A percentile compares a stretch with the other conserved stretches of the same genome.
These are phyloP conservation scores for Tiliqua scincoides DNA, from an alignment of 2,113 vertebrate species.

Conservation along the genomic window DNA sequence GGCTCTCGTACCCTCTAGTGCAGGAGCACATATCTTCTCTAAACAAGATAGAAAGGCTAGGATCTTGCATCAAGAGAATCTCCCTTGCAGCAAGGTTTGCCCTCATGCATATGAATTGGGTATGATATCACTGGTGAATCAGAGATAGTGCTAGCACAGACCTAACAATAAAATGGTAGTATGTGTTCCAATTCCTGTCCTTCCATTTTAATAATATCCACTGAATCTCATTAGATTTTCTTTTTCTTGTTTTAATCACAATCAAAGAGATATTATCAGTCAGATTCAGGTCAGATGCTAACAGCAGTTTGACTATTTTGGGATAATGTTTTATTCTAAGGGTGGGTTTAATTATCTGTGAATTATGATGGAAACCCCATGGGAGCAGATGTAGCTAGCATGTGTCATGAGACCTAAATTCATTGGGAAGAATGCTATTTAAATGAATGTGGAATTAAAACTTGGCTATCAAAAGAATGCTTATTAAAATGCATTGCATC, in stretches of 20 bases:
- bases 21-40: not conserved
- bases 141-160: not conserved
- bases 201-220: not conserved
- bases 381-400: conserved; percentile 27
- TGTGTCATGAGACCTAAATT: conserved; percentile 36
- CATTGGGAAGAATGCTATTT: conserved; percentile 40
- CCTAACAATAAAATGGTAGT: not conserved
- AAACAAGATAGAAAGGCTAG: not conserved
- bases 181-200: not conserved
- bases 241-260: conserved; percentile 18
- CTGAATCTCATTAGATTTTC: not conserved
- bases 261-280: conserved; percentile 30
- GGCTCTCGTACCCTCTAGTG: not conserved
- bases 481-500: conserved; percentile 48
- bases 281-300: conserved; percentile 36
- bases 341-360: conserved; percentile 52
- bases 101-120: not conserved
- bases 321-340: conserved; percentile 39
- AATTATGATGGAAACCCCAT: conserved; percentile 45
- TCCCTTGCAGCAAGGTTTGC: not conserved
- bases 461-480: conserved; percentile 41
- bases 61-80: not conserved
- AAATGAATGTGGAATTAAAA: conserved; percentile 34
- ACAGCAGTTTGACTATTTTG: conserved; percentile 48
- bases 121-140: not conserved